These are phyloP conservation scores for Campylomormyrus numenius DNA, from an alignment of 2,113 vertebrate species.

Conservation along the genomic window DNA sequence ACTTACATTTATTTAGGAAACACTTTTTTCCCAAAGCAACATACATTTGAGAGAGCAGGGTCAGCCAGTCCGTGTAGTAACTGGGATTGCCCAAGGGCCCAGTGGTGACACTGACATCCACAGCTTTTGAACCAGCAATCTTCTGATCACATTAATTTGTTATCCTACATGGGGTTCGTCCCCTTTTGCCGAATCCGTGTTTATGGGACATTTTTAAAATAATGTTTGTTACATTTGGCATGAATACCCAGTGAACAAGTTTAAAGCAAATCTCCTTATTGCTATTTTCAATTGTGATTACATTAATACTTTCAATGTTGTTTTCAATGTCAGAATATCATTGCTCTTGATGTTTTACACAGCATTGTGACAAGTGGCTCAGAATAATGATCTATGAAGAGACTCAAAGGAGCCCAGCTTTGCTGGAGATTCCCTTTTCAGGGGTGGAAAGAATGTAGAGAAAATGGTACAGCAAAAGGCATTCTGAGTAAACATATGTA, in stretches of 20 bases:
- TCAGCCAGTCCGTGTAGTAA: neutral
- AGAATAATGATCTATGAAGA: neutral
- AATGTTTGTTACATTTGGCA: neutral
- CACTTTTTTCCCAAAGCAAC: neutral
- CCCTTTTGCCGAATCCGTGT: neutral
- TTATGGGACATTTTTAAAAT: neutral
- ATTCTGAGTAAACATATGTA: neutral
- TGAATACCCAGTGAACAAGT: neutral
- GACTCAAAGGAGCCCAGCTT: neutral
- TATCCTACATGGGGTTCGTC: neutral
- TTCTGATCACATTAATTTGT: neutral
- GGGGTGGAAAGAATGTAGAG: neutral
- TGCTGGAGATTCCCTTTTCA: neutral
- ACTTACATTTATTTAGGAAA: neutral
- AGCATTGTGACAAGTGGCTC: neutral
- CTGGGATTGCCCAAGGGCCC: neutral
- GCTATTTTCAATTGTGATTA: neutral
- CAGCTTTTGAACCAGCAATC: neutral
- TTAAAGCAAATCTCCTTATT: neutral
- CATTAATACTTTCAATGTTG: neutral
- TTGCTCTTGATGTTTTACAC: neutral
- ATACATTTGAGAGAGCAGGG: neutral
- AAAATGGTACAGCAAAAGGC: neutral
- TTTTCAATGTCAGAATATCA: neutral
- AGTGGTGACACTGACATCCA: neutral